A percentile compares a stretch with the other conserved stretches of the same genome.
phyloP scores from a whole-genome alignment of 2,797 vertebrate genomes.

The Haliaeetus vocifer region DNA sequence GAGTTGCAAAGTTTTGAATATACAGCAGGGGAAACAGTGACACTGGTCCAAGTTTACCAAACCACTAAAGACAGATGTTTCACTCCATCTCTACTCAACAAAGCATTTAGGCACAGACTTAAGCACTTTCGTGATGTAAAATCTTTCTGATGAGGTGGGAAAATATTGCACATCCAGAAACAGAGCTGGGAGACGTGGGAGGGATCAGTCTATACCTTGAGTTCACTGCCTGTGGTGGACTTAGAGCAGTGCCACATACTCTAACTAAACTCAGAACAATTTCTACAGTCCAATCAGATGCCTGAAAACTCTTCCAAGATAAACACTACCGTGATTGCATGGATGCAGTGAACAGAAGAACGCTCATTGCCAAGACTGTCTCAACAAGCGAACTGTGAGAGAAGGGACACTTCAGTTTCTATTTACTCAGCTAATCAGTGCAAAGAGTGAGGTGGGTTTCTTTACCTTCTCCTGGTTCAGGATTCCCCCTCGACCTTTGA shows the following conservation, averaged over 20 bases:
- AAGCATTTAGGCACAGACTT: background rate
- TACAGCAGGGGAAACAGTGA: background rate
- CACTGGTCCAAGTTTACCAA: background rate
- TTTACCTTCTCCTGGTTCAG: background rate
- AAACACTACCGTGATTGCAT: background rate
- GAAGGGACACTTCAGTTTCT: background rate
- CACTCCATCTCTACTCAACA: background rate
- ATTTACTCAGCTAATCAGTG: background rate
- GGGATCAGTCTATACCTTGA: background rate
- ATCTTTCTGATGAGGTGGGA: background rate
- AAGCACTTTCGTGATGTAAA: background rate
- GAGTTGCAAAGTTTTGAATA: background rate
- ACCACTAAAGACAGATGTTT: background rate
- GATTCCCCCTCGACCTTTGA: background rate
- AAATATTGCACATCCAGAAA: background rate
- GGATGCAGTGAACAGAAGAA: background rate
- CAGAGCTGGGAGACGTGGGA: background rate
- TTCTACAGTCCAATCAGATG: background rate
- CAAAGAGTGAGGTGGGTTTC: background rate
- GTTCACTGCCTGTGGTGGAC: background rate
- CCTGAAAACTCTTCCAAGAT: background rate
- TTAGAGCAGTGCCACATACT: background rate
- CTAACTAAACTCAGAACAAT: background rate
- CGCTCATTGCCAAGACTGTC: background rate
- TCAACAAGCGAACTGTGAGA: background rate